Conservation (phyloP, 2,888 invertebrate species). For the Girardia tigrina region DNA sequence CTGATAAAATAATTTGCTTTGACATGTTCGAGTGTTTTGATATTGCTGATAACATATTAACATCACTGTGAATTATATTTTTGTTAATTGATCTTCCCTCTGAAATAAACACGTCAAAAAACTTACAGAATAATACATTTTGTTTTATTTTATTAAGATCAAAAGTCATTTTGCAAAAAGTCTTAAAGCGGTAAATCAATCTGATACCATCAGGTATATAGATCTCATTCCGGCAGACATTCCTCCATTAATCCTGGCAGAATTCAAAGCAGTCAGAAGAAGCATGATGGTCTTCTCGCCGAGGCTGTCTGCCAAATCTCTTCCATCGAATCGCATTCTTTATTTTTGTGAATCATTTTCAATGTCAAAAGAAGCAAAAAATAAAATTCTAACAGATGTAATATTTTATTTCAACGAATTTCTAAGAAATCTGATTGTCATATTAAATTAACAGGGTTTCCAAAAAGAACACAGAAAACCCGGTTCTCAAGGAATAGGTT, state of each 20-base stretch:
- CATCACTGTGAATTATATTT: too few species aligned
- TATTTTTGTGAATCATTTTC: not conserved
- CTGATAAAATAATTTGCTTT: too few species aligned
- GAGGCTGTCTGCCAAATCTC: not conserved
- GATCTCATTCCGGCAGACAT: not conserved
- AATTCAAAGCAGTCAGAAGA: not conserved
- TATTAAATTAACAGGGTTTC: conserved; percentile 7
- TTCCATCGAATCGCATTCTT: not conserved
- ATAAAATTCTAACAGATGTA: not conserved
- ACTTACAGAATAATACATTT: too few species aligned
- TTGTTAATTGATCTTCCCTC: too few species aligned
- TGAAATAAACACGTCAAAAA: too few species aligned
- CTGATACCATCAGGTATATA: not conserved
- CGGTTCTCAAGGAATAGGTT: not conserved
- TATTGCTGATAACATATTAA: too few species aligned
- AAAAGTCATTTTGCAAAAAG: not conserved
- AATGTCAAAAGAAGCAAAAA: not conserved
- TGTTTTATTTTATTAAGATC: too few species aligned
- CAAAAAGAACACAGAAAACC: not conserved
- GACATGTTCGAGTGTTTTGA: too few species aligned
- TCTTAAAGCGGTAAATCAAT: not conserved
- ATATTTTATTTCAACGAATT: too few species aligned
- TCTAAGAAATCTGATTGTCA: too few species aligned
- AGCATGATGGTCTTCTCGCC: not conserved
- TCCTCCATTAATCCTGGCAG: not conserved